These are phyloP conservation scores for Pseudorasbora parva DNA, from an alignment of 2,113 vertebrate genomes.

Conservation along the genomic window DNA sequence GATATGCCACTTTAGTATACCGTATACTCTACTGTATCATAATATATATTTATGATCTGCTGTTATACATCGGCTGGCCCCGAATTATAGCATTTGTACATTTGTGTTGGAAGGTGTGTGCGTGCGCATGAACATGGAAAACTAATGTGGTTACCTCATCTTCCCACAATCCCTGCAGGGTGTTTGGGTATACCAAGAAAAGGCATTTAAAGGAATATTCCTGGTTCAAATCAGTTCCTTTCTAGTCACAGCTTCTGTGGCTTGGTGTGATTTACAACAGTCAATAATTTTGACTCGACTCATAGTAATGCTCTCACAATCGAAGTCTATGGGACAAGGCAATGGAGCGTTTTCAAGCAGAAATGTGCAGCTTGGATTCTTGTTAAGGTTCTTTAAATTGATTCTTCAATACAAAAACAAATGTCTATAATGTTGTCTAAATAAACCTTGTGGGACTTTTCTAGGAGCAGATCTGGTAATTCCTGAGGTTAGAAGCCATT, in stretches of 20 bases:
- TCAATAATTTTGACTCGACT: not conserved
- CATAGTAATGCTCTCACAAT: not conserved
- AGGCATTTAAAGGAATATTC: constrained; percentile 20
- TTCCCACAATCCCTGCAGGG: constrained; percentile 9
- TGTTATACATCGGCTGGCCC: constrained; percentile 44
- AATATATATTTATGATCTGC: constrained; percentile 34
- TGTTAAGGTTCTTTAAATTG: not conserved
- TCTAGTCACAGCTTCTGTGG: not conserved
- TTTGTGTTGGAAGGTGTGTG: constrained; percentile 31
- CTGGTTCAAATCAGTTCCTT: not conserved
- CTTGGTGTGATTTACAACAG: not conserved
- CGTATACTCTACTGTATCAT: constrained; percentile 27
- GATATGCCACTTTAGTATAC: not conserved
- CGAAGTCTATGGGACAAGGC: not conserved
- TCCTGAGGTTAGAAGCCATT: not conserved
- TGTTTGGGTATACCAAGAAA: not conserved
- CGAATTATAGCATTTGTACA: constrained; percentile 33
- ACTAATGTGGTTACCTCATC: constrained; percentile 19
- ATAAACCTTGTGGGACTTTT: not conserved
- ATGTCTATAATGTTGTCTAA: not conserved
- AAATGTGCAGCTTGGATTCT: not conserved
- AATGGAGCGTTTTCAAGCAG: not conserved
- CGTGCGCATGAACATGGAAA: constrained; percentile 26
- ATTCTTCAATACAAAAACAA: not conserved
- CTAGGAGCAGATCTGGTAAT: not conserved